Conservation (phyloP, 2,797 vertebrate species). For the Schizothorax lantsangensis region DNA sequence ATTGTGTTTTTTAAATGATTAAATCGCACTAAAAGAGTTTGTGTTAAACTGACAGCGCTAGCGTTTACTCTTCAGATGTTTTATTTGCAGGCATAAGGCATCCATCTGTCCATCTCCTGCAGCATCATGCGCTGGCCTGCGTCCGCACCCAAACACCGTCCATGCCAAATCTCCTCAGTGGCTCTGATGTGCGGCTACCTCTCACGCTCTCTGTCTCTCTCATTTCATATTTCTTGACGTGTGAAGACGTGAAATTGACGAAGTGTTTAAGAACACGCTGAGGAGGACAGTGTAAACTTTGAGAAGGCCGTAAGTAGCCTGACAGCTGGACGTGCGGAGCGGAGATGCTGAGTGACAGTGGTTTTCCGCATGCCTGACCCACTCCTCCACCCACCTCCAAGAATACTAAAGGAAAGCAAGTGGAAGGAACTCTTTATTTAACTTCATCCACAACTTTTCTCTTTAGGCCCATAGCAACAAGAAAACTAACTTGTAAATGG, state of each 20-base stretch:
- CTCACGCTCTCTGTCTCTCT: constrained; percentile 44
- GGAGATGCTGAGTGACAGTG: constrained; percentile 67
- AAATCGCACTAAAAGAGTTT: neutral
- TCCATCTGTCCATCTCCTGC: constrained; percentile 19
- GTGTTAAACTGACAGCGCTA: neutral
- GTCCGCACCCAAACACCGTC: neutral
- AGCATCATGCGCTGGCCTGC: constrained; percentile 18
- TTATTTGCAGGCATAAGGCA: constrained; percentile 9
- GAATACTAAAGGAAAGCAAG: constrained; percentile 68
- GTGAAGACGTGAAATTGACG: constrained; percentile 52
- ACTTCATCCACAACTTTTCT: constrained; percentile 76
- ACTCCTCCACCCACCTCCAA: constrained; percentile 63
- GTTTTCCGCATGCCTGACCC: constrained; percentile 65
- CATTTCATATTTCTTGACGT: constrained; percentile 48
- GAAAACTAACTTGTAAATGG: neutral
- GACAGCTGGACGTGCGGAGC: constrained; percentile 63
- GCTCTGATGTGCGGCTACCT: constrained; percentile 44
- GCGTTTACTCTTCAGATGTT: neutral
- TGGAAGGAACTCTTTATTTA: constrained; percentile 64
- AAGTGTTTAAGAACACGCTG: constrained; percentile 62
- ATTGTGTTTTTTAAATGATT: neutral
- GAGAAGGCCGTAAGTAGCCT: constrained; percentile 63
- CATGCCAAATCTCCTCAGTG: constrained; percentile 5
- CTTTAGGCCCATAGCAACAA: constrained; percentile 14
- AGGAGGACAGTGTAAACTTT: constrained; percentile 61